Conservation (phyloP, 2,888 invertebrate species). For the Trachelus stipa region DNA sequence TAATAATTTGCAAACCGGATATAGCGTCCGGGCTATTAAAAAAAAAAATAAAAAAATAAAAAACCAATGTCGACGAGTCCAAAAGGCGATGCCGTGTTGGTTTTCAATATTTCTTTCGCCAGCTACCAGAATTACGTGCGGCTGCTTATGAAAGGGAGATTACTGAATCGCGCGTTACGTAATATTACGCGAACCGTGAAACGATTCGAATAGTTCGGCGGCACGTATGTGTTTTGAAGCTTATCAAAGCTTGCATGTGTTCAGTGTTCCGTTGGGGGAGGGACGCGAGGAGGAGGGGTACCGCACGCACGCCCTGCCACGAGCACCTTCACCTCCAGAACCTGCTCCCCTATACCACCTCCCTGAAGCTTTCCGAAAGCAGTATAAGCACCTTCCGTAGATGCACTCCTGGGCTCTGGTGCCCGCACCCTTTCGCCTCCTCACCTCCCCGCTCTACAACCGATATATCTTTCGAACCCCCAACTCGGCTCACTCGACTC, state of each 20-base stretch:
- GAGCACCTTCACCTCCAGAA: slow-evolving; percentile 14
- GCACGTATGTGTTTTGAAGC: slow-evolving; percentile 54
- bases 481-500: slow-evolving; percentile 22
- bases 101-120: slow-evolving; percentile 27
- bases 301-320: slow-evolving; percentile 55
- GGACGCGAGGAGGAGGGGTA: slow-evolving; percentile 32
- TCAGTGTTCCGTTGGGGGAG: slow-evolving; percentile 41
- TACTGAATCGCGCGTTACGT: slow-evolving; percentile 53
- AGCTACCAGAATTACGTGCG: slow-evolving; percentile 19
- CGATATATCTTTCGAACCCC: slow-evolving; percentile 40
- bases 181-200: slow-evolving; percentile 56
- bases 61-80: not conserved
- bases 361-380: not conserved
- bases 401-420: slow-evolving; percentile 3
- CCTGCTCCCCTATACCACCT: not conserved
- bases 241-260: slow-evolving; percentile 65
- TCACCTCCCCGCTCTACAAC: slow-evolving; percentile 7
- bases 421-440: slow-evolving; percentile 17
- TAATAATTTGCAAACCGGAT: not conserved
- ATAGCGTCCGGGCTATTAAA: not conserved
- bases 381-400: slow-evolving; percentile 16
- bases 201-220: slow-evolving; percentile 53
- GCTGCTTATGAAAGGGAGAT: slow-evolving; percentile 49
- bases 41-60: no score
- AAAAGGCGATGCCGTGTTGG: not conserved